Evolutionary conservation across 1,140 invertebrate genomes (phyloP), one percentile per base, ranked within the genome.

Genomic region (Monomorium pharaonis): DNA sequence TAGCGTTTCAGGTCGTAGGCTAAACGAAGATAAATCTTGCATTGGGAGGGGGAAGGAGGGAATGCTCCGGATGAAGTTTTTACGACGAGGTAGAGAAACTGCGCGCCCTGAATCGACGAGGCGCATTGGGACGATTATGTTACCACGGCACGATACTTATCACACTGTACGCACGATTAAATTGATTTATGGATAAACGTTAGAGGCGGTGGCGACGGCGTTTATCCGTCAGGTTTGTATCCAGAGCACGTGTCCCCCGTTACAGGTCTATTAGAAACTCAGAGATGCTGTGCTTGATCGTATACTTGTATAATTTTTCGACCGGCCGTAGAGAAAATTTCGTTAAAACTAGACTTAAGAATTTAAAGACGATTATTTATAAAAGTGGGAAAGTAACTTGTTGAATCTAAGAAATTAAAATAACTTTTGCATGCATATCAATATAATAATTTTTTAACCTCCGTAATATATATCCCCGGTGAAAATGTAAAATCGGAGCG

Each of bases 181-280:
- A 88, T 90, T 91, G 89, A 91, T 91, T 91, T 91, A 91, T 90
- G 84, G 51, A 16, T 77, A 90, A 90, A 75, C 51, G 89, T 90
- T 90, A 87, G 86, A 85, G 89, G 84, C 89, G 80, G 72, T 58
- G 84, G 81, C 27, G 67, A 83, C 54, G 67, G 33, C 33, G 72
- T 86, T 86, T 86, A 86, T 76, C 49, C 30, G 30, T 18, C 51
- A 60, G 51, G 27, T 42, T 69, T 54, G 54, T 74, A 83, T 47
- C 42, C 37, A 74, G 51, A 27, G 21, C 47, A 14, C 60, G 12
- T 81, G n/a, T 42, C 49, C 3, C 21, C n/a, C 44, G 63, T 56
- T 58, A 37, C 14, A 4, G 27, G 18, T 30, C 10, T 30, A n/a
- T n/a, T n/a, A 24, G 54, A 30, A 58, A 70, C 54, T 24, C 16